These are phyloP conservation scores for Melipona beecheii DNA, from an alignment of 2,888 invertebrate species.

Conservation along the genomic window DNA sequence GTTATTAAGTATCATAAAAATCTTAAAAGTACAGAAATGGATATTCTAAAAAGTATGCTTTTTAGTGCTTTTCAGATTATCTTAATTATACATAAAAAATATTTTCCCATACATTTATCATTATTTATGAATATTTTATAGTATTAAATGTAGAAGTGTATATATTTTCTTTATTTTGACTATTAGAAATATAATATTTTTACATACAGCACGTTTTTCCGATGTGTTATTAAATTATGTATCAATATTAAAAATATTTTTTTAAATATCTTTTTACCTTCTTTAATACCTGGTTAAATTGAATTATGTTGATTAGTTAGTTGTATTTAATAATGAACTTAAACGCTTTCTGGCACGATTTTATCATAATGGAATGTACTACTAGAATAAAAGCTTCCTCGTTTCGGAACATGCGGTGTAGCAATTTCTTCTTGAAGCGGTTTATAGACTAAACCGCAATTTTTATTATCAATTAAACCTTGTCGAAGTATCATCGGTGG, in stretches of 20 bases:
- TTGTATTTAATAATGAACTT: constrained; percentile 71
- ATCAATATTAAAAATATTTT: constrained; percentile 12
- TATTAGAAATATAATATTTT: background rate
- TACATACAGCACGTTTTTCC: constrained; percentile 9
- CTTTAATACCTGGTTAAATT: background rate
- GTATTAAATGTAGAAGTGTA: background rate
- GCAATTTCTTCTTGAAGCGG: constrained; percentile 91
- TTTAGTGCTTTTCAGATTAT: background rate
- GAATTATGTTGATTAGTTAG: constrained; percentile 31
- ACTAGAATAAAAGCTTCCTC: constrained; percentile 86
- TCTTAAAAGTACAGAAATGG: constrained; percentile 6
- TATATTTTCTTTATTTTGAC: background rate
- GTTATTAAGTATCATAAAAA: constrained; percentile 26
- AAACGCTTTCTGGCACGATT: constrained; percentile 87
- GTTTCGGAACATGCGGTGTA: constrained; percentile 88
- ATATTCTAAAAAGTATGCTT: constrained; percentile 29
- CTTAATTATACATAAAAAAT: constrained; percentile 2
- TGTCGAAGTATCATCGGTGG: constrained; percentile 82
- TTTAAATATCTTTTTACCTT: background rate
- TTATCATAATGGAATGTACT: constrained; percentile 88
- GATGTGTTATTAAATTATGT: constrained; percentile 9
- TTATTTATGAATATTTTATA: constrained; percentile 15
- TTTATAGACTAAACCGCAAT: constrained; percentile 91
- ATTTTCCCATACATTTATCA: background rate
- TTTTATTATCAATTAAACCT: constrained; percentile 86